Base-by-base conservation (phyloP, 2,888 invertebrate genomes). In the Perizoma affinitatum region DNA sequence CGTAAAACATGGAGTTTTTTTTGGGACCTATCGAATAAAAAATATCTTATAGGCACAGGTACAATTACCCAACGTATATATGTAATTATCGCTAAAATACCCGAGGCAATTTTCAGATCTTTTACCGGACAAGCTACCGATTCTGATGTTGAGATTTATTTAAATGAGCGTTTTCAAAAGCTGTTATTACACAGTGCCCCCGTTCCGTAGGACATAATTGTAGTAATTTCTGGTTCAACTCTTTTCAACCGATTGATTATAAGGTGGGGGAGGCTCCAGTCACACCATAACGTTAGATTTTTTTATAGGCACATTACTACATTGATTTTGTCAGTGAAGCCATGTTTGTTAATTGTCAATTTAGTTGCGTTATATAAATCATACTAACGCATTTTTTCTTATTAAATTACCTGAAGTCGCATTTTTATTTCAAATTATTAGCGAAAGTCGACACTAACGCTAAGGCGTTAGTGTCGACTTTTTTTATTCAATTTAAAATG, bases 211-310 rank as follows among this genome's bases (percentile, higher is more conserved):
- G 78, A 71, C 72, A 68, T 79, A 80, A 83, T 83, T 76, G 73
- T 66, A 67, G 73, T 80, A 76, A 78, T 78, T 70, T 67, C 10
- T 56, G 40, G 34, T 66, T 68, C 63, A 74, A 60, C 58, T 69
- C 59, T 69, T 72, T 78, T 76, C 71, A 75, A 77, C 81, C 84
- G 81, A 88, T 87, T 88, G 84, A 87, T 87, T 84, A 76, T 77
- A 22, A 59, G 47, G 48, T 46, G 44, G n/a, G n/a, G n/a, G n/a
- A n/a, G n/a, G 38, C 8, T 43, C 7, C 7, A 48, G 46, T 64
- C 41, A 64, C 60, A 61, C 57, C 9, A n/a, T n/a, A 42, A 47
- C 42, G 11, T 54, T 41, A 46, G 7, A 45, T 11, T 38, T 34
- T 42, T 5, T 44, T n/a, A 50, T 8, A 6, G n/a, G 33, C 44